Base-by-base conservation (phyloP, 2,888 invertebrate genomes). In the Bombyx huttoni region DNA sequence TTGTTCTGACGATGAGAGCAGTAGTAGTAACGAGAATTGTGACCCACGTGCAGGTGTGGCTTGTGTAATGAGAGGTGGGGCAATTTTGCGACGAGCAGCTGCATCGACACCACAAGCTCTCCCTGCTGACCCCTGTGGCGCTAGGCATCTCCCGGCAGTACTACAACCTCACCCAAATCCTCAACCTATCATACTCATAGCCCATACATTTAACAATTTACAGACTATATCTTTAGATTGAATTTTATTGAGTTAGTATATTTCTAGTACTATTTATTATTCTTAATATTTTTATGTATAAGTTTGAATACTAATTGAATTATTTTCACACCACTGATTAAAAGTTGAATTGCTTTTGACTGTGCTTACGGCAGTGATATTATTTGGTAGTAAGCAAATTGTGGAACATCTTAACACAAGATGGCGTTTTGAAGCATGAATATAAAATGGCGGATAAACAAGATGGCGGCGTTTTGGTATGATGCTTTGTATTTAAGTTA, bases 1-100 rank as follows among this genome's bases (percentile, higher is more conserved):
- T 68, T 93, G 92, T 73, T 92, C 93, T 1, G 92, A 92, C 54
- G 92, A 92, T 61, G 92, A 93, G 56, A 70, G 69, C 60, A 62
- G 75, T 47, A 73, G 73, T 67, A 81, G 70, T 8, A 86, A 86
- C 58, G 86, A 87, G 61, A 87, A 87, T 59, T 81, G 78, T 67
- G 88, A 85, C 61, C 88, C 86, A 9, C 77, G 80, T 33, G 82
- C 70, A 12, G 84, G 80, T 8, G 73, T 84, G 55, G 65, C 84
- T 9, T 83, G 84, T 57, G 79, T 85, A 54, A 77, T 85, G 80
- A 73, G 80, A 35, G 81, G 83, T 1, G 80, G 81, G 10, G 79
- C 83, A 9, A 78, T 85, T 53, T 60, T 83, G 53, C 68, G 84
- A 46, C 73, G 84, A 50, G 79, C 84, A 35, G 84, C 76, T 1